Percentiles rank a stretch among this genome's conserved stretches.
Conservation (phyloP, 2,888 invertebrate genomes). For the Mycalesis mineus region DNA sequence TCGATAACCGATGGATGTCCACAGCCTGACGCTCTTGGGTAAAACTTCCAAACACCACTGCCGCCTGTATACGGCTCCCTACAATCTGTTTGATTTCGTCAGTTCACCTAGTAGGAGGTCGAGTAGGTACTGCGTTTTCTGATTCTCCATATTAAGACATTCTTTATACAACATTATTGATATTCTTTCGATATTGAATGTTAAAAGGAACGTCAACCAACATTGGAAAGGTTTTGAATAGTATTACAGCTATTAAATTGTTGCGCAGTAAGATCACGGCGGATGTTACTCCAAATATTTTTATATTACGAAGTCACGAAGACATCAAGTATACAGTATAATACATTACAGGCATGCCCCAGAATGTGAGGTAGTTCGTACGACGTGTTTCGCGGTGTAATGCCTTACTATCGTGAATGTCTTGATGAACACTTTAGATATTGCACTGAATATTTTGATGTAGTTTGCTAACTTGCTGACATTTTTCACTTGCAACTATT, state of each 20-base stretch:
- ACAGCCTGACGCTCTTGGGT: too few species aligned
- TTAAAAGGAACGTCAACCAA: too few species aligned
- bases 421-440: conserved; percentile 24
- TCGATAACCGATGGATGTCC: too few species aligned
- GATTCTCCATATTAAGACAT: too few species aligned
- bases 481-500: neutral
- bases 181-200: too few species aligned
- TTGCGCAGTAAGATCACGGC: neutral
- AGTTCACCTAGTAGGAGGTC: too few species aligned
- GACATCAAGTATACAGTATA: conserved; percentile 19
- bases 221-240: too few species aligned
- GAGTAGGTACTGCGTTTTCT: too few species aligned
- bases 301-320: conserved; percentile 6
- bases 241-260: neutral
- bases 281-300: neutral
- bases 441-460: conserved; percentile 16
- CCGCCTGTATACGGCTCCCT: too few species aligned
- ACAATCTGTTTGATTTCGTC: too few species aligned
- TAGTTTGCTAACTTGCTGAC: neutral
- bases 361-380: conserved; percentile 19
- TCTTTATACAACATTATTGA: too few species aligned
- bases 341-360: conserved; percentile 19
- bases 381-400: conserved; percentile 15
- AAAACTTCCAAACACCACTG: too few species aligned
- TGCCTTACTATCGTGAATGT: conserved; percentile 18